A percentile compares a stretch with the other conserved stretches of the same genome.
These are phyloP conservation scores for Megalops cyprinoides DNA, from an alignment of 2,797 vertebrate genomes.

Conservation along the genomic window DNA sequence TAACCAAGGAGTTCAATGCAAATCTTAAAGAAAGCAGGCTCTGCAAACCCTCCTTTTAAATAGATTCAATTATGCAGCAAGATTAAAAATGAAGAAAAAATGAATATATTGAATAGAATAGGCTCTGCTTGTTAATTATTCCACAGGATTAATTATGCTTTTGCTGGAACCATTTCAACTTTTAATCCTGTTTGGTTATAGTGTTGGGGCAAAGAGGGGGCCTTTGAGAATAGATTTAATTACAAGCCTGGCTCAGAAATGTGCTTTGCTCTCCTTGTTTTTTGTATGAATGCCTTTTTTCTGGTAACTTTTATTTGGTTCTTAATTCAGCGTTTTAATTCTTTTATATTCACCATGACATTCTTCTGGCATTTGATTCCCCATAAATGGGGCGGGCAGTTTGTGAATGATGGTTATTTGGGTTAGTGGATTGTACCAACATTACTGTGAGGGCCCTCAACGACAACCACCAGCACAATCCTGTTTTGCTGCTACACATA, in stretches of 20 bases:
- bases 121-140: slow-evolving; percentile 19
- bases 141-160: background rate
- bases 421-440: background rate
- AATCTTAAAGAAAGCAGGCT: background rate
- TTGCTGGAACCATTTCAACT: background rate
- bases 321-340: slow-evolving; percentile 12
- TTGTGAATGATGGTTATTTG: background rate
- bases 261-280: background rate
- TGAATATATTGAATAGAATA: background rate
- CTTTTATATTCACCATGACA: slow-evolving; percentile 8
- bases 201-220: background rate
- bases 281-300: background rate
- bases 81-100: background rate
- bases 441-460: background rate
- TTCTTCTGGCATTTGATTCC: slow-evolving; percentile 1
- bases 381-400: background rate
- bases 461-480: background rate
- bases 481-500: background rate
- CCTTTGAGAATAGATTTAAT: slow-evolving; percentile 6
- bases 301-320: slow-evolving; percentile 2
- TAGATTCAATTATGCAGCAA: slow-evolving; percentile 10
- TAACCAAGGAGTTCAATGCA: background rate
- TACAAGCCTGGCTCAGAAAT: background rate
- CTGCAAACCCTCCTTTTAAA: background rate
- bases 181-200: slow-evolving; percentile 22